Evolutionary conservation across 2,797 vertebrate species (phyloP).

Genomic region (Notamacropus eugenii): DNA sequence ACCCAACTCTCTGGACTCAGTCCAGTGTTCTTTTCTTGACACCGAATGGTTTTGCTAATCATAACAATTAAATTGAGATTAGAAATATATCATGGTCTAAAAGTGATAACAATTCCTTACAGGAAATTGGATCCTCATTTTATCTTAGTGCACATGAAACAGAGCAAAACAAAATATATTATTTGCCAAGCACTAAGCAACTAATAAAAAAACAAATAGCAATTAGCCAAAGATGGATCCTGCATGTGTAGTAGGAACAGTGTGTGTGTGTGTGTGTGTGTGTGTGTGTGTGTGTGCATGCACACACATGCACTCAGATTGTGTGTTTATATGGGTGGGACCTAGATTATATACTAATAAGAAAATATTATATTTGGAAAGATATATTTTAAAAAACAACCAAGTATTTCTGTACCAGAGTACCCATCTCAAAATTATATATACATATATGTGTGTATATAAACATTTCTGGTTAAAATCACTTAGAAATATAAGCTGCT

Average conservation of each 20-base stretch:
- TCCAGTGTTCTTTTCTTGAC: not conserved
- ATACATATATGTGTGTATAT: not conserved
- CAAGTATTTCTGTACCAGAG: not conserved
- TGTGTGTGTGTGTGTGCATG: too few relatives aligned
- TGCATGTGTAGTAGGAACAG: not conserved
- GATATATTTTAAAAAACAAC: not conserved
- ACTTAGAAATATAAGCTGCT: slow-evolving; percentile 44
- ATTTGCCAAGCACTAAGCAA: slow-evolving; percentile 18
- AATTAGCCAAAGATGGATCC: not conserved
- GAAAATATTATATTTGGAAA: slow-evolving; percentile 54
- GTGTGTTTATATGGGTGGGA: not conserved
- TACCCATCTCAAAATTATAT: not conserved
- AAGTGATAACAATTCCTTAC: not conserved
- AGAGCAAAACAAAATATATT: not conserved
- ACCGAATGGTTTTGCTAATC: not conserved
- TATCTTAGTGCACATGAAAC: not conserved
- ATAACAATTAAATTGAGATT: slow-evolving; percentile 34
- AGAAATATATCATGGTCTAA: not conserved
- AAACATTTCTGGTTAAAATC: slow-evolving; percentile 63
- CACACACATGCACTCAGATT: not conserved
- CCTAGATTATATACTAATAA: not conserved
- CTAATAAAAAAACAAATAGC: slow-evolving; percentile 41
- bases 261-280: not conserved
- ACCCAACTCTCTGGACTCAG: not conserved
- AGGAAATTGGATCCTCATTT: slow-evolving; percentile 29